Base-by-base conservation (phyloP, 2,888 invertebrate genomes). In the Tenthredo mesomela region DNA sequence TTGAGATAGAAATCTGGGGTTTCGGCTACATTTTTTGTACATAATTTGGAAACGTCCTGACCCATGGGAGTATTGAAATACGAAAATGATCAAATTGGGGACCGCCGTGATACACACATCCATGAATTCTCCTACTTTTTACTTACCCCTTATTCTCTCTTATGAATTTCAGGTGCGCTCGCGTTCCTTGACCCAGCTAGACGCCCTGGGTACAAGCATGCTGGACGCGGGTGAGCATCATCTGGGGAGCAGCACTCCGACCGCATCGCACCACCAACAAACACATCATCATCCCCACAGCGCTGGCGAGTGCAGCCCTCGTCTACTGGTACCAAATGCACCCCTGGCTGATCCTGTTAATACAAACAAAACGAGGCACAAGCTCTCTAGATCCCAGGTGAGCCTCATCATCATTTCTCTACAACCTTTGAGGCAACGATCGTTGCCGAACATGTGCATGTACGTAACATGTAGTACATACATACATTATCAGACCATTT, bases 111-210 rank as follows among this genome's bases (percentile, higher is more conserved):
- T 7, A 37, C 37, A 37, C 37, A 37, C 7, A 37, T 7, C 37
- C 7, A 37, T 37, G 47, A 54, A 2, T n/a, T 54, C 54, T 54
- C 2, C n/a, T 84, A 18, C 58, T 43, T 18, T 58, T 15, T 25
- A 9, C 40, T 84, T 58, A 65, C 75, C 43, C 75, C 54, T 82
- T 50, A 75, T 50, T 73, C 58, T 67, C 7, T 78, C 9, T 65
- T 50, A 43, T 43, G 0, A 84, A 85, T 94, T 94, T 18, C 94
- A 96, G 96, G 95, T 96, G 90, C 96, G 96, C 91, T 96, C 96
- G 87, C 95, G 96, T 92, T 96, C 96, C 92, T 94, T 96, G 91
- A 96, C 96, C 88, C 96, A 96, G 92, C 94, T 96, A 92, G 96
- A 96, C 94, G 95, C 95, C 88, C 93, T 96, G 91, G 95, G 96